Percentiles rank a stretch among this genome's conserved stretches.
phyloP scores from a whole-genome alignment of 2,113 vertebrate species.

The Callospermophilus lateralis region DNA sequence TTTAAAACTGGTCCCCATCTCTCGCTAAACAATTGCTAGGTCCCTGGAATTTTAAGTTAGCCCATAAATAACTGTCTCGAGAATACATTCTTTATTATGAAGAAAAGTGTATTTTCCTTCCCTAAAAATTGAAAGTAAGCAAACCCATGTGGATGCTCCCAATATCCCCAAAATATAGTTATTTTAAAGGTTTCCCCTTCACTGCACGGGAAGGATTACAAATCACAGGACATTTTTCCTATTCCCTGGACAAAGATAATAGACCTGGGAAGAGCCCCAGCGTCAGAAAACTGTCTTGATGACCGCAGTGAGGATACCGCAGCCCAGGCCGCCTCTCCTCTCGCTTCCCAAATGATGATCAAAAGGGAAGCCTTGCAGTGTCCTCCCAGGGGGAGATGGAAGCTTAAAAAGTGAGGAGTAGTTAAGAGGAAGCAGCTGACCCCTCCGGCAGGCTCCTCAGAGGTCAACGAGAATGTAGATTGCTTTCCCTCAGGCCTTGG shows the following conservation, averaged over 20 bases:
- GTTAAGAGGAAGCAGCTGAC: constrained; percentile 76
- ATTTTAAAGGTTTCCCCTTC: constrained; percentile 55
- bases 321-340: neutral
- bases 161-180: constrained; percentile 16
- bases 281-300: constrained; percentile 35
- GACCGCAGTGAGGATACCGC: neutral
- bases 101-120: constrained; percentile 17
- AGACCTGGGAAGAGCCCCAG: neutral
- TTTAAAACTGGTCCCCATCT: neutral
- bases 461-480: constrained; percentile 82
- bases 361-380: neutral
- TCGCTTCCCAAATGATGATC: constrained; percentile 30
- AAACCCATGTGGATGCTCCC: constrained; percentile 20
- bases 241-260: constrained; percentile 61
- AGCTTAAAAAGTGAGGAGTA: constrained; percentile 53
- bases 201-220: constrained; percentile 18
- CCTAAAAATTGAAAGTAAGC: neutral
- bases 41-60: neutral
- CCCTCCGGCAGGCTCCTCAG: constrained; percentile 78
- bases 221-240: constrained; percentile 42
- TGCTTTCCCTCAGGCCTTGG: constrained; percentile 81
- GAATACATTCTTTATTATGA: neutral
- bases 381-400: constrained; percentile 68
- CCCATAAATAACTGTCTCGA: neutral
- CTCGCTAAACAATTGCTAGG: neutral